These are phyloP conservation scores for Dromaius novaehollandiae DNA, from an alignment of 2,113 vertebrate genomes.

Conservation along the genomic window DNA sequence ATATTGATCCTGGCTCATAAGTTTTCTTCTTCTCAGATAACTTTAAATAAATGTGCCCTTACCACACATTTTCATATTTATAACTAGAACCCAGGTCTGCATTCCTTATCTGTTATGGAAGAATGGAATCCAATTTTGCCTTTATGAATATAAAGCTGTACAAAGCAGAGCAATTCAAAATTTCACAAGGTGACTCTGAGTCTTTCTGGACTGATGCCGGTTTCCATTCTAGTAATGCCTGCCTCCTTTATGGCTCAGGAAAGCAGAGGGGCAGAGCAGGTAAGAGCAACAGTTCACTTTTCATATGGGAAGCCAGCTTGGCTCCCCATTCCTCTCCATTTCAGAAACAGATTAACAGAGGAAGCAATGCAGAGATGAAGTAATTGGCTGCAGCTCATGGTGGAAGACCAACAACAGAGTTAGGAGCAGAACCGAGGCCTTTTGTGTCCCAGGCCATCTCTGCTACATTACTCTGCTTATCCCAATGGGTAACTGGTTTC, in stretches of 20 bases:
- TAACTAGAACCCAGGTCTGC: not conserved
- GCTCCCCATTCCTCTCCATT: not conserved
- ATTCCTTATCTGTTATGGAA: not conserved
- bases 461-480: not conserved
- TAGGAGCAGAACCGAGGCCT: not conserved
- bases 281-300: not conserved
- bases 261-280: not conserved
- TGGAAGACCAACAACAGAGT: not conserved
- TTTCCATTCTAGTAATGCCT: not conserved
- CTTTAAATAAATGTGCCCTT: not conserved
- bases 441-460: not conserved
- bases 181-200: not conserved
- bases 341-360: not conserved
- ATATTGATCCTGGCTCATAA: not conserved
- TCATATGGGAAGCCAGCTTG: not conserved
- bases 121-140: not conserved
- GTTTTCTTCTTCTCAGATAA: not conserved
- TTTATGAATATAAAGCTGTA: not conserved
- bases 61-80: not conserved
- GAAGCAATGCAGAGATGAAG: not conserved
- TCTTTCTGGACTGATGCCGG: not conserved
- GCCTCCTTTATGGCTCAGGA: not conserved
- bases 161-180: not conserved
- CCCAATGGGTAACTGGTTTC: not conserved
- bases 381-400: accelerated